Conservation (phyloP, 2,113 vertebrate species). For the Delphinus delphis region DNA sequence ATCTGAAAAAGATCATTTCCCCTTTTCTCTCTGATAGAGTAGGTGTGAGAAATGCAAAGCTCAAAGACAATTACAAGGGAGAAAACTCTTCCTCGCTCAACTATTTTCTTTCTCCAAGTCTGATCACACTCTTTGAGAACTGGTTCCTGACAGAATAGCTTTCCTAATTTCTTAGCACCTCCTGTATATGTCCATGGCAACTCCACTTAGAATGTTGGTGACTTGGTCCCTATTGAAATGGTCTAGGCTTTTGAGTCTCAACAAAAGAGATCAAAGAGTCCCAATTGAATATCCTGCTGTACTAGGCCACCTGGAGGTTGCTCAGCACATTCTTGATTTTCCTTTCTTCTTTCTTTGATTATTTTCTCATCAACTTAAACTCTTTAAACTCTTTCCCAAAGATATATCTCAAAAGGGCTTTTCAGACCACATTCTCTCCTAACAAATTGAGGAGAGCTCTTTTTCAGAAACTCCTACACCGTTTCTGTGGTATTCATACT, state of each 20-base stretch:
- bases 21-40: neutral
- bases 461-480: neutral
- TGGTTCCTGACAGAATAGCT: neutral
- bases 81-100: neutral
- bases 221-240: neutral
- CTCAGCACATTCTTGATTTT: neutral
- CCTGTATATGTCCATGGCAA: neutral
- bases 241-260: neutral
- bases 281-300: neutral
- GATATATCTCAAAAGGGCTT: neutral
- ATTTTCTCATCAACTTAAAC: neutral
- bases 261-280: neutral
- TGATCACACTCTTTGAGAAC: neutral
- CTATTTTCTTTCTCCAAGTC: slow-evolving; percentile 3
- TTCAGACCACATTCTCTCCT: neutral
- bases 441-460: neutral
- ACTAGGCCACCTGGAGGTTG: neutral
- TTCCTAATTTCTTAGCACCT: neutral
- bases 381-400: neutral
- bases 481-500: neutral
- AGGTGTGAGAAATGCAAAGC: neutral
- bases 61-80: neutral
- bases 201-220: neutral
- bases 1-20: neutral
- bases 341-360: neutral